Conservation (phyloP, 1,140 invertebrate species). For the Ganaspis sp. region DNA sequence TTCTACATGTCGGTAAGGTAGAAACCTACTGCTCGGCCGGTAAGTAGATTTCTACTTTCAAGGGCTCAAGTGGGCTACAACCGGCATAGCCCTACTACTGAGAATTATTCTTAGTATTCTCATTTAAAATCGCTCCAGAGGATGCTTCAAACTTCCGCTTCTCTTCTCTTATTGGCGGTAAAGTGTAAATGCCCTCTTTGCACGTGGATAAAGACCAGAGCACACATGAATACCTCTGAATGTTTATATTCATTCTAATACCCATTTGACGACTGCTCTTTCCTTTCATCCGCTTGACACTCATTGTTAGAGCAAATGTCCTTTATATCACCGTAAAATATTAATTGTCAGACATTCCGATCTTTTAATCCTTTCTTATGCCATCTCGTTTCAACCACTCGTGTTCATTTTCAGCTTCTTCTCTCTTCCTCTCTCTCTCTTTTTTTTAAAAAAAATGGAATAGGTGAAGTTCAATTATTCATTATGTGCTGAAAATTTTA, state of each 20-base stretch:
- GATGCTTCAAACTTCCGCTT: slow-evolving; percentile 10
- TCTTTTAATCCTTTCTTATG: not conserved
- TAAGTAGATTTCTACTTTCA: too few species aligned
- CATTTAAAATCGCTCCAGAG: not conserved
- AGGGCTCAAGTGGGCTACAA: too few species aligned
- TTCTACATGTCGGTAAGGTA: too few species aligned
- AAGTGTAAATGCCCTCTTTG: slow-evolving; percentile 25
- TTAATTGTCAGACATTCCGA: not conserved
- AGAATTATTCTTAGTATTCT: not conserved
- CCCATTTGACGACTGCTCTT: not conserved
- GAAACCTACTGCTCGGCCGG: too few species aligned
- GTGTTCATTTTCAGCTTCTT: too few species aligned
- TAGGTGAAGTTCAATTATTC: too few species aligned
- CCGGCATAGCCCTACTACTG: too few species aligned
- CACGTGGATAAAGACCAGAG: slow-evolving; percentile 4
- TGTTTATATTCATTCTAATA: not conserved
- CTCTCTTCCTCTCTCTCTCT: too few species aligned
- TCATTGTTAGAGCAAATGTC: not conserved
- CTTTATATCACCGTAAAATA: not conserved
- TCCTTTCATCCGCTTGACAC: not conserved
- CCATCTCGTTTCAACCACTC: not conserved
- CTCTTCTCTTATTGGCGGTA: slow-evolving; percentile 6
- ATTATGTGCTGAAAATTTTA: too few species aligned
- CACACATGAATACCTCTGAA: slow-evolving; percentile 5
- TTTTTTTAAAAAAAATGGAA: too few species aligned